Evolutionary conservation across 2,797 vertebrate species (phyloP).

Genomic region (Scleropages formosus): DNA sequence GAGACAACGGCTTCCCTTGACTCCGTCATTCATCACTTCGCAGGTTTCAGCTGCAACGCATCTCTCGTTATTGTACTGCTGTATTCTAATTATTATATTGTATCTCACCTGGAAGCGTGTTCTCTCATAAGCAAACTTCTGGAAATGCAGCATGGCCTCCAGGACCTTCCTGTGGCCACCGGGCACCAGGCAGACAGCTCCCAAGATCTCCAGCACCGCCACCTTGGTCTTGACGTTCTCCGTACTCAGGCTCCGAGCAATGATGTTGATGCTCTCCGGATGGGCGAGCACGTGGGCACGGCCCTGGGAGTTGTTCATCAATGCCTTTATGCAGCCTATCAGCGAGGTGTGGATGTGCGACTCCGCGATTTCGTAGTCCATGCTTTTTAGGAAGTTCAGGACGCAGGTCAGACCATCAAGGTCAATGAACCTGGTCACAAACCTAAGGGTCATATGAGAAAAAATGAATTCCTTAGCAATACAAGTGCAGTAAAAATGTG

Average conservation of each 20-base stretch:
- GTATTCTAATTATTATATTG: too few relatives aligned
- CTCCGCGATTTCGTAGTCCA: constrained; percentile 98
- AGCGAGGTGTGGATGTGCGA: constrained; percentile 98
- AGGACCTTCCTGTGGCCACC: constrained; percentile 96
- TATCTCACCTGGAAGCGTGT: constrained; percentile 95
- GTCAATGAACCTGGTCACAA: constrained; percentile 96
- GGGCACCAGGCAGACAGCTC: constrained; percentile 95
- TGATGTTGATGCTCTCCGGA: constrained; percentile 94
- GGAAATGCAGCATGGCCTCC: constrained; percentile 97
- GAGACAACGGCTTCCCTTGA: neutral
- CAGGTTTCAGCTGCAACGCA: neutral
- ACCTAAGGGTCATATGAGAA: constrained; percentile 63
- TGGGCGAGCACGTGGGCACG: constrained; percentile 94
- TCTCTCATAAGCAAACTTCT: constrained; percentile 90
- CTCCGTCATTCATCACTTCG: too few relatives aligned
- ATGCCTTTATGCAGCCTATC: constrained; percentile 97
- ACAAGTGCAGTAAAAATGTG: neutral
- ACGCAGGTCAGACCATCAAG: constrained; percentile 94
- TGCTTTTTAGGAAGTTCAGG: constrained; percentile 94
- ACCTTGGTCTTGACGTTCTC: constrained; percentile 98
- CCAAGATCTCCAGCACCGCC: constrained; percentile 98
- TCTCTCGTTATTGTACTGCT: too few relatives aligned
- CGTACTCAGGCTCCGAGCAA: constrained; percentile 96
- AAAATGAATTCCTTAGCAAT: too few relatives aligned
- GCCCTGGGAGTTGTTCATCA: constrained; percentile 99